A percentile compares a stretch with the other conserved stretches of the same genome.
phyloP scores from a whole-genome alignment of 2,113 vertebrate species.

The Acrocephalus arundinaceus region DNA sequence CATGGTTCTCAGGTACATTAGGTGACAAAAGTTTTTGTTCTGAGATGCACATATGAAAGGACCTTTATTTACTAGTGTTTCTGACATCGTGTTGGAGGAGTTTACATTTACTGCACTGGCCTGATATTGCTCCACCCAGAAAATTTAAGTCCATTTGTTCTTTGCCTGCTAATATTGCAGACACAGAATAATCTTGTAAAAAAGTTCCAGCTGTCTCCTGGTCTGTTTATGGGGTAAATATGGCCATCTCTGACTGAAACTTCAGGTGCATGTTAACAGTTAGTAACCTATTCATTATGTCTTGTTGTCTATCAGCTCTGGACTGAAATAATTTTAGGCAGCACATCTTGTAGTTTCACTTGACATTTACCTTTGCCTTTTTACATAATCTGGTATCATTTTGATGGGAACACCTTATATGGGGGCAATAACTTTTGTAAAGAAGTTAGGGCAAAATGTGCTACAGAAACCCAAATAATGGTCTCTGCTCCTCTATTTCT shows the following conservation, averaged over 20 bases:
- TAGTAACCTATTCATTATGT: background rate
- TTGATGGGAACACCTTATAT: background rate
- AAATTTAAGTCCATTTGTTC: background rate
- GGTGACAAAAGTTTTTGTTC: background rate
- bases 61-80: background rate
- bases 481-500: background rate
- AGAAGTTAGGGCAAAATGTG: background rate
- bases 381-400: background rate
- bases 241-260: background rate
- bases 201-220: background rate
- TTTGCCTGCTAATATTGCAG: background rate
- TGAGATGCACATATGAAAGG: background rate
- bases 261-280: background rate
- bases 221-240: background rate
- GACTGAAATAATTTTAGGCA: background rate
- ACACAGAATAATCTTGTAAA: background rate
- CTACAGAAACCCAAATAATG: background rate
- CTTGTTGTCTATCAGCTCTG: background rate
- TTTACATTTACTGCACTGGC: background rate
- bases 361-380: background rate
- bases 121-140: background rate
- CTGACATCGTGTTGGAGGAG: fast-evolving
- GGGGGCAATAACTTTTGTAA: background rate
- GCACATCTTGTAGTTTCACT: background rate
- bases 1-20: background rate